Conservation (phyloP, 1,140 invertebrate species). For the Neodiprion pinetum region DNA sequence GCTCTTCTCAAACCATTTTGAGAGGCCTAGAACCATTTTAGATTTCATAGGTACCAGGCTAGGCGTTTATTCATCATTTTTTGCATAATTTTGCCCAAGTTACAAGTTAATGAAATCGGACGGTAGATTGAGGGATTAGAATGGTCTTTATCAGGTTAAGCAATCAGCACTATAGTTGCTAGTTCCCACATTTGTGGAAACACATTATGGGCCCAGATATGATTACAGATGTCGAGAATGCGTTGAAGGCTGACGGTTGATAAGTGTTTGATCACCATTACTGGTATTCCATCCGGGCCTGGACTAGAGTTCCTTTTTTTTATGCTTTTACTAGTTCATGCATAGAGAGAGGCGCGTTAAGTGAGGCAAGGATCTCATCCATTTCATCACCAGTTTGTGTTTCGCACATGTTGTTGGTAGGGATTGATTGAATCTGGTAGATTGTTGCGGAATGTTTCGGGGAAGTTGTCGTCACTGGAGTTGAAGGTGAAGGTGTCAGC, state of each 20-base stretch:
- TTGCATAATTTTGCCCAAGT: conserved; percentile 42
- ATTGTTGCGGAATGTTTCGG: too few relatives aligned
- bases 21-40: conserved; percentile 24
- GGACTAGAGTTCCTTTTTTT: conserved; percentile 28
- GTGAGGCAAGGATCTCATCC: too few relatives aligned
- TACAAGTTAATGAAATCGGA: conserved; percentile 45
- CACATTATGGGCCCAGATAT: conserved; percentile 25
- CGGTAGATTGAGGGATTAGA: conserved; percentile 31
- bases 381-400: too few relatives aligned
- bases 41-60: conserved; percentile 21
- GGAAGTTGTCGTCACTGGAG: conserved; percentile 39
- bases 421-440: too few relatives aligned
- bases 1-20: conserved; percentile 32
- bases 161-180: conserved; percentile 49
- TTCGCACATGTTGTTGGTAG: too few relatives aligned
- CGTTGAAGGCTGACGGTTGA: conserved; percentile 25
- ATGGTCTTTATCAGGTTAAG: conserved; percentile 45
- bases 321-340: background rate
- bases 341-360: too few relatives aligned
- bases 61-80: conserved; percentile 35
- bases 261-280: conserved; percentile 38
- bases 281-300: conserved; percentile 33
- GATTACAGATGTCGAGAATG: conserved; percentile 39
- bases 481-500: conserved; percentile 38
- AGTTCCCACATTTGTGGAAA: conserved; percentile 46